These are phyloP conservation scores for Amiota communis DNA, from an alignment of 2,888 invertebrate species.

Conservation along the genomic window DNA sequence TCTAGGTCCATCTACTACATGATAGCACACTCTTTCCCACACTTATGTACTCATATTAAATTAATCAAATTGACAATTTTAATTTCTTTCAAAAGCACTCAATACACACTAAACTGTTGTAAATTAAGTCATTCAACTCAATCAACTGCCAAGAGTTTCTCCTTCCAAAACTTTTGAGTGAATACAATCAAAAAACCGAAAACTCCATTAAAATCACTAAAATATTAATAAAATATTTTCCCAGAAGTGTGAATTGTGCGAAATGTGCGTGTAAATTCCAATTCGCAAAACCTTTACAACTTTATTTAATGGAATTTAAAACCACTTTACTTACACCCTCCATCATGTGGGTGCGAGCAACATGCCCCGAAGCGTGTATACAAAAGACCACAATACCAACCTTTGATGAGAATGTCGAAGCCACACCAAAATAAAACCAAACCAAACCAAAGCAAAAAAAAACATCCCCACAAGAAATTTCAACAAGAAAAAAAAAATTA, in stretches of 20 bases:
- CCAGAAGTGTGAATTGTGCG: slow-evolving; percentile 65
- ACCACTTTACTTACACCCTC: slow-evolving; percentile 53
- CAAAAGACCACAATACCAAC: slow-evolving; percentile 60
- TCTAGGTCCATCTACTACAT: too few relatives aligned
- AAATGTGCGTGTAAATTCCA: slow-evolving; percentile 67
- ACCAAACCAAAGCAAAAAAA: slow-evolving; percentile 28
- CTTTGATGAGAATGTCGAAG: slow-evolving; percentile 52
- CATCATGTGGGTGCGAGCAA: slow-evolving; percentile 30
- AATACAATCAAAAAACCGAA: not conserved
- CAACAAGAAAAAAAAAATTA: slow-evolving; percentile 37
- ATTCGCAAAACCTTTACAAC: slow-evolving; percentile 60
- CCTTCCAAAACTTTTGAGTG: not conserved
- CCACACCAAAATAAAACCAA: slow-evolving; percentile 36
- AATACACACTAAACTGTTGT: not conserved
- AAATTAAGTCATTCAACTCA: not conserved
- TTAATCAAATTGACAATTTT: too few relatives aligned
- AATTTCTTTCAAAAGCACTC: not conserved
- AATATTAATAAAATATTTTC: slow-evolving; percentile 67
- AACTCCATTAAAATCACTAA: slow-evolving; percentile 66
- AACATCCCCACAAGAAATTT: not conserved
- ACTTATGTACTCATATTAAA: too few relatives aligned
- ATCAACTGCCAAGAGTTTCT: slow-evolving; percentile 1
- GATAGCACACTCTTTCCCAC: too few relatives aligned
- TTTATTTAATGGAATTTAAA: slow-evolving; percentile 72
- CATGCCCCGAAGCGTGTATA: slow-evolving; percentile 51